Evolutionary conservation across 2,797 vertebrate species (phyloP), one percentile per base, ranked within the genome.

Genomic region (Macroramphosus scolopax): DNA sequence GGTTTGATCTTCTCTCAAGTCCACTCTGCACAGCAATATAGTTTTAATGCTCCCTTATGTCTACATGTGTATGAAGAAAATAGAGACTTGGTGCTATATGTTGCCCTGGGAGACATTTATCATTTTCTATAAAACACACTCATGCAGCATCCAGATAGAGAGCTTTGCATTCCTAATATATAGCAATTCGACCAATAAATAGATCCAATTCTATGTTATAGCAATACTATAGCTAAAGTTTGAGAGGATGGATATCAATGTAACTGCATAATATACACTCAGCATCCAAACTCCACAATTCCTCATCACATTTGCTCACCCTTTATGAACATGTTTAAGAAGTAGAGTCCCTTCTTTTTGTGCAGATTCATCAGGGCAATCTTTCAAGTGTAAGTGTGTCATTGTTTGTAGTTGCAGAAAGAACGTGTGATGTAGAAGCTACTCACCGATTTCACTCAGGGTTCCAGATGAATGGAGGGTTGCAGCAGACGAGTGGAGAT

Each of bases 371-470:
- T 18, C 2, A 24, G 13, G 45, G 18, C 14, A 16, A 12, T 25
- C 28, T 34, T 43, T 5, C 18, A 39, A 2, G 9, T 24, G 5
- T 6, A n/a, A 45, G 5, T 30, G 6, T 51, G 41, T 8, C 5
- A 1, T 37, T 17, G 50, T 11, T 9, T 61, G 38, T 35, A 37
- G 17, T 9, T 7, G 37, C 14, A 44, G 20, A 49, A 32, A 44
- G 20, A 49, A 32, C n/a, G 47, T 67, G 50, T 37, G 40, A 20
- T 55, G 54, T 0, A 53, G 49, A 62, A 40, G 38, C 52, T 90
- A 93, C 93, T 94, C 88, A 94, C 93, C 75, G 77, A 18, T 49
- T 83, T 71, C 73, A 68, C 49, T 53, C 60, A 50, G 70, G 46
- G 64, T 64, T 84, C 72, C 69, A 63, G 84, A 76, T 81, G 82